These are phyloP conservation scores for Psittacus erithacus DNA, from an alignment of 2,113 vertebrate genomes.

Conservation along the genomic window DNA sequence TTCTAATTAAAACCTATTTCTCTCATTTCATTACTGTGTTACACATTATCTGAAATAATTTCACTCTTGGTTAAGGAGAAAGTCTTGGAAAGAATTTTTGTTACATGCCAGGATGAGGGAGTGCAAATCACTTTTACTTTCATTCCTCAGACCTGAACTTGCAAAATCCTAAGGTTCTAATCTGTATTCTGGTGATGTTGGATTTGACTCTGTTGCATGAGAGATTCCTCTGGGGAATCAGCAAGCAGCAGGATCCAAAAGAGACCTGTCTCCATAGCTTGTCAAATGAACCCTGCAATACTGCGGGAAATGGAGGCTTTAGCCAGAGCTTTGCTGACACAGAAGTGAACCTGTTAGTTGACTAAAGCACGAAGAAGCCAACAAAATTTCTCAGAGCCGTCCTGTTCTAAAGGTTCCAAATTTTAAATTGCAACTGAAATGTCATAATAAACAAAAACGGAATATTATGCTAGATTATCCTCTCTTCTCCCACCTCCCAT, in stretches of 20 bases:
- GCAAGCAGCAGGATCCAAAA: background rate
- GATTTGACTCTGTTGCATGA: background rate
- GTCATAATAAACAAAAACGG: background rate
- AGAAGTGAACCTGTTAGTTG: background rate
- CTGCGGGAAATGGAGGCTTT: background rate
- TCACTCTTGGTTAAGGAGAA: conserved; percentile 32
- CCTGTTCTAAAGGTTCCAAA: background rate
- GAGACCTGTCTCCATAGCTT: background rate
- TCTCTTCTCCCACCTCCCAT: background rate
- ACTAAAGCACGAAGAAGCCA: background rate
- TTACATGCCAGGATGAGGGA: background rate
- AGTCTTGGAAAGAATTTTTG: background rate
- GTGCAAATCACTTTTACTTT: background rate
- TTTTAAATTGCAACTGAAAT: background rate
- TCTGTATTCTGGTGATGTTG: background rate
- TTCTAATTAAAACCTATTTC: conserved; percentile 57
- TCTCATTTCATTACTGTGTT: conserved; percentile 55
- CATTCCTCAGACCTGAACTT: background rate
- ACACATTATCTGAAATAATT: conserved; percentile 64
- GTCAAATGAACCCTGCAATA: background rate
- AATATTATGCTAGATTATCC: background rate
- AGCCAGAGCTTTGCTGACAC: background rate
- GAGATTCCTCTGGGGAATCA: background rate
- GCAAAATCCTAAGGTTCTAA: background rate
- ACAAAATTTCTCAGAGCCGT: background rate